Base-by-base conservation (phyloP, 2,797 vertebrate genomes). In the Harpagifer antarcticus region DNA sequence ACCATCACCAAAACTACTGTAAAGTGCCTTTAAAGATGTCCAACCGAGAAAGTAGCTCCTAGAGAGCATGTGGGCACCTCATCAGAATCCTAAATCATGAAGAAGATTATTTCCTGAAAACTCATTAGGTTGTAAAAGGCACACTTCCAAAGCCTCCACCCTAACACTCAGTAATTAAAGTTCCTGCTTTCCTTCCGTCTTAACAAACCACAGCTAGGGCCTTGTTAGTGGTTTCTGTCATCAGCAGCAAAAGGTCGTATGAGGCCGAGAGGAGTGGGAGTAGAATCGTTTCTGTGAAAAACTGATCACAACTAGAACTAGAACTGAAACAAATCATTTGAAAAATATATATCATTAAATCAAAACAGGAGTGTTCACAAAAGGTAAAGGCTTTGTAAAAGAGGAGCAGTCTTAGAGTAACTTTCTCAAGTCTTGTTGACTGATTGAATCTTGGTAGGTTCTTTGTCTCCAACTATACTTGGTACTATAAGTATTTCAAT, bases 401-500 rank as follows among this genome's bases (percentile, higher is more conserved):
- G 17, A 61, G 15, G 14, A 48, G 16, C 12, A 57, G 7, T 43
- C 19, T 1, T 11, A 9, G 11, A 63, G 16, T 10, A 31, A 6
- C n/a, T 57, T 44, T 40, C 77, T 69, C 75, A 81, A 66, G 17
- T 3, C 70, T 62, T 78, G 78, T 68, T 53, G 69, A 78, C 43
- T 79, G 31, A 82, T 63, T 2, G 44, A 73, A 69, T 74, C 58
- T 75, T 62, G 71, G 47, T 37, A 37, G 33, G 7, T 37, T 37
- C 7, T 37, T 59, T 61, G 54, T 62, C 52, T 78, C 52, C 50
- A 66, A 66, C 45, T 62, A 27, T 27, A 27, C 27, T 27, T 27
- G 27, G 23, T 19, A 63, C 33, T 40, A 58, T 44, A 72, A 64
- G 11, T 40, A 59, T 68, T 68, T 55, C 7, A 71, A 33, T 37